phyloP scores from a whole-genome alignment of 1,140 invertebrate genomes.

The Pseudomyrmex concolor region DNA sequence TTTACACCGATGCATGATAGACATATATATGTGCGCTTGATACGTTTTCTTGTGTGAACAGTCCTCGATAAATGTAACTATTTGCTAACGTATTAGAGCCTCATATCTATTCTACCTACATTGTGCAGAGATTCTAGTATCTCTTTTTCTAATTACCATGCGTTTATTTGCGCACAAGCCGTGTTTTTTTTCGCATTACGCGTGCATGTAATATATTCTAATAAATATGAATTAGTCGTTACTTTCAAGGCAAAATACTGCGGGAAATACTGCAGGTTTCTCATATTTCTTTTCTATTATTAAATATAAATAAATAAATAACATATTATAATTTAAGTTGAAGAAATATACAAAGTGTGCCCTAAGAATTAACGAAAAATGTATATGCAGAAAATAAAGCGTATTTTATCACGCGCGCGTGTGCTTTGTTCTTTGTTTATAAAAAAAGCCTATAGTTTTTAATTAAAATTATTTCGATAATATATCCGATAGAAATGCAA shows the following conservation, averaged over 20 bases:
- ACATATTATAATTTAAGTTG: too few species aligned
- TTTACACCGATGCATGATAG: slow-evolving; percentile 19
- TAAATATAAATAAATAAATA: slow-evolving; percentile 13
- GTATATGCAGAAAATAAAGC: not conserved
- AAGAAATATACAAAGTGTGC: slow-evolving; percentile 8
- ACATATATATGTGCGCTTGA: not conserved
- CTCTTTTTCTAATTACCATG: not conserved
- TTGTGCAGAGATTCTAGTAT: not conserved
- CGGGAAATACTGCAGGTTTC: not conserved
- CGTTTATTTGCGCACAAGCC: not conserved
- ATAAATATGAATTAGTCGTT: slow-evolving; percentile 10
- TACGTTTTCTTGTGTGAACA: slow-evolving; percentile 23
- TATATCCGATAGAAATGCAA: not conserved
- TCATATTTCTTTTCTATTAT: not conserved
- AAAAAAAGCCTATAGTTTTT: too few species aligned
- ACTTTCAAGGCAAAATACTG: slow-evolving; percentile 6
- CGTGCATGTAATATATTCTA: not conserved
- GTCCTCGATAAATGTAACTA: slow-evolving; percentile 22
- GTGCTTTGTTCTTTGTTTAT: too few species aligned
- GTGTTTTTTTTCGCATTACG: not conserved
- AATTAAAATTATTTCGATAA: not conserved
- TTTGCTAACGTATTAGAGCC: not conserved
- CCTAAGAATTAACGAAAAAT: not conserved
- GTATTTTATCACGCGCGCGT: too few species aligned
- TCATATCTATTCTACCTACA: not conserved